A percentile compares a stretch with the other conserved stretches of the same genome.
Conservation (phyloP, 2,797 vertebrate species). For the Limnodromus scolopaceus region DNA sequence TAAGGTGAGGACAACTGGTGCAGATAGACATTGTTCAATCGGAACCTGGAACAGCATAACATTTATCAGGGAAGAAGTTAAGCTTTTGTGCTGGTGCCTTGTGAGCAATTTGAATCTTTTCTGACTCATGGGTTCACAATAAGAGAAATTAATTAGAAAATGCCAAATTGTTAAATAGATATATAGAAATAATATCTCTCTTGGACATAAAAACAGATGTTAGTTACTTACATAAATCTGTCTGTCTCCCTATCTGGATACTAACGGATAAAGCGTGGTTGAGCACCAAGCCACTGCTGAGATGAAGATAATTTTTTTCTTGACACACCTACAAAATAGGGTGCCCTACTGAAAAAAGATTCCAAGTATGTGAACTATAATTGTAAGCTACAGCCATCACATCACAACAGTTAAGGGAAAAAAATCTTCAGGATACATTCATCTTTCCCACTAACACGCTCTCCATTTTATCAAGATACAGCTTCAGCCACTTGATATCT, state of each 20-base stretch:
- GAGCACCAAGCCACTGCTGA: neutral
- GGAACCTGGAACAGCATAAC: no score
- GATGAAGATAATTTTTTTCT: neutral
- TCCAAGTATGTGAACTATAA: neutral
- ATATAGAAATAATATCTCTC: neutral
- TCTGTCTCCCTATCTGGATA: neutral
- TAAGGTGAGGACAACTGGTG: neutral
- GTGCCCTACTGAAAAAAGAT: neutral
- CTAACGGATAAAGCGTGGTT: neutral
- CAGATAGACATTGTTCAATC: neutral
- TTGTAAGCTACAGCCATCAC: neutral
- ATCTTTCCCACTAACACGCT: neutral
- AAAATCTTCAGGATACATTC: neutral
- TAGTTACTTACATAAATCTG: neutral
- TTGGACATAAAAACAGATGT: neutral
- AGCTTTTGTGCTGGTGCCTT: neutral
- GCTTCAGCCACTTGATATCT: neutral
- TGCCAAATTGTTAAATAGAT: neutral
- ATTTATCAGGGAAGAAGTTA: neutral
- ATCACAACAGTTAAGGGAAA: neutral
- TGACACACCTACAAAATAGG: neutral
- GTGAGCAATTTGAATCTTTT: neutral
- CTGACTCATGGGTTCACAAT: neutral
- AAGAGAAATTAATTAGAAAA: neutral
- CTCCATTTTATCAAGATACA: neutral